phyloP scores from a whole-genome alignment of 2,797 vertebrate species.

The Myiotriccus ornatus region DNA sequence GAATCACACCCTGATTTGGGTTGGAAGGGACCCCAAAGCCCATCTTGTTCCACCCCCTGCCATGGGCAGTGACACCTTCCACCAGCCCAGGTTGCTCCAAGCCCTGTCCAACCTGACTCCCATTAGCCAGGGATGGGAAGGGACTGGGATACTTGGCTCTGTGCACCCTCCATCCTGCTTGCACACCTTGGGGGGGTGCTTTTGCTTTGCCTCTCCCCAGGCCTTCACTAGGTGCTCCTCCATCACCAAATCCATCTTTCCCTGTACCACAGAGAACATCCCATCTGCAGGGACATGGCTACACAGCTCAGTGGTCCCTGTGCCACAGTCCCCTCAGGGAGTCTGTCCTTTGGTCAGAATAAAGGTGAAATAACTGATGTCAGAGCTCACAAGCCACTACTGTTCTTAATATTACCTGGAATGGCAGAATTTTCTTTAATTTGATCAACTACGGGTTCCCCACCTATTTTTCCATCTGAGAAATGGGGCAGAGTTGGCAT shows the following conservation, averaged over 20 bases:
- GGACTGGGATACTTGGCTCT: not conserved
- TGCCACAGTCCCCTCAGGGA: not conserved
- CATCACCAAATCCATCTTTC: not conserved
- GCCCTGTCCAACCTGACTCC: not conserved
- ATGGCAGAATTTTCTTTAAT: not conserved
- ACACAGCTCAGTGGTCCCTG: not conserved
- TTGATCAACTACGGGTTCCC: not conserved
- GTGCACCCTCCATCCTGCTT: not conserved
- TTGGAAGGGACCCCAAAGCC: not conserved
- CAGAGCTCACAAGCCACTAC: not conserved
- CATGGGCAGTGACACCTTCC: not conserved
- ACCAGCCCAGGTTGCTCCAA: not conserved
- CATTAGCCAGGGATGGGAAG: not conserved
- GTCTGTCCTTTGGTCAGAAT: not conserved
- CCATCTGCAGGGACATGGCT: not conserved
- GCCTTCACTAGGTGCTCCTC: not conserved
- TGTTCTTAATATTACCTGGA: not conserved
- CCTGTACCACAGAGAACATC: not conserved
- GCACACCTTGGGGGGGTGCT: fast-evolving
- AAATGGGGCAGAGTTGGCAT: not conserved
- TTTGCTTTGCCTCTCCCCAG: not conserved
- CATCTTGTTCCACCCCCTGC: not conserved
- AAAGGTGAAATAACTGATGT: not conserved
- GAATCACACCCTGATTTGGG: not conserved
- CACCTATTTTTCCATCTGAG: not conserved